phyloP scores from a whole-genome alignment of 2,113 vertebrate genomes.

The Aegotheles bennettii region DNA sequence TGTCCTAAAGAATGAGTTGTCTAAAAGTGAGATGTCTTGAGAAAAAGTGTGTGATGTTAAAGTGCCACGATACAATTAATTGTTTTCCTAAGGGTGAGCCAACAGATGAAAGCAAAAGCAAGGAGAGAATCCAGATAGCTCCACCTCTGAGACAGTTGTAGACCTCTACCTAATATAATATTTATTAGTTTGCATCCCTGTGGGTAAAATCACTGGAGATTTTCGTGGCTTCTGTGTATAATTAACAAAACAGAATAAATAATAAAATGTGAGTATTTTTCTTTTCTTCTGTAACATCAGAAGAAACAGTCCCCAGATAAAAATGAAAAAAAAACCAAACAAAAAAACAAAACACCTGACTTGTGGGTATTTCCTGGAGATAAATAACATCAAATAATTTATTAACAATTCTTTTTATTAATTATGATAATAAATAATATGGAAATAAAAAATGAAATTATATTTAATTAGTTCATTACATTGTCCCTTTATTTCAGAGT shows the following conservation, averaged over 20 bases:
- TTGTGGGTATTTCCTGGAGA: neutral
- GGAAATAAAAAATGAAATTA: accelerated
- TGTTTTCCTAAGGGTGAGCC: neutral
- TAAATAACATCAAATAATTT: neutral
- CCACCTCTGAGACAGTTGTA: neutral
- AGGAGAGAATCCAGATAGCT: neutral
- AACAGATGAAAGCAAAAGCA: neutral
- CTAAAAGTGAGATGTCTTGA: neutral
- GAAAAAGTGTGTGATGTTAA: neutral
- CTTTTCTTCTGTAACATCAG: neutral
- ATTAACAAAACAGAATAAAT: neutral
- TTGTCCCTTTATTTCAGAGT: neutral
- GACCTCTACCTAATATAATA: neutral
- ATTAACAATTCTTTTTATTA: neutral
- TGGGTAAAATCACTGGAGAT: neutral
- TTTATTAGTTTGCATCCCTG: neutral
- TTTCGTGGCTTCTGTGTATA: neutral
- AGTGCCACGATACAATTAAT: neutral
- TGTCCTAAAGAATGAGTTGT: neutral
- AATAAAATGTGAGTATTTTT: neutral
- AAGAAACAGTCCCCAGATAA: neutral
- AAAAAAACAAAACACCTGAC: neutral
- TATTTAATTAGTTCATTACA: accelerated
- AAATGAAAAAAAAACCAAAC: neutral
- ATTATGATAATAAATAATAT: neutral